Percentiles rank a stretch among this genome's conserved stretches.
These are phyloP conservation scores for Echinops telfairi DNA, from an alignment of 2,113 vertebrate species.

Conservation along the genomic window DNA sequence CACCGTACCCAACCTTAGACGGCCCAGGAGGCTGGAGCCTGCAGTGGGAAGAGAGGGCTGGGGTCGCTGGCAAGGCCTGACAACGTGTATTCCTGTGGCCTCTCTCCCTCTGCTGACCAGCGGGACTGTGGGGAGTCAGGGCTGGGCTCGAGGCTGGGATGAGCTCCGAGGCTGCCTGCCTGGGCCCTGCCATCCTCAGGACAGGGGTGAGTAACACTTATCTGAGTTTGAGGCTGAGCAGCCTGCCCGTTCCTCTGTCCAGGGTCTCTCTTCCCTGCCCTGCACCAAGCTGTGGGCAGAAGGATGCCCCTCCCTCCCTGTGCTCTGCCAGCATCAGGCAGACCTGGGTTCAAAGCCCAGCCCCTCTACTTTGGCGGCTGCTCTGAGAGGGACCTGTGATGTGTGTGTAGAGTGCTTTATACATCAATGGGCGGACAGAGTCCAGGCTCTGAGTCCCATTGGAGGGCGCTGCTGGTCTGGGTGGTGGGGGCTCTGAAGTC, in stretches of 20 bases:
- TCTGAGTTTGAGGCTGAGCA: not conserved
- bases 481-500: fast-evolving
- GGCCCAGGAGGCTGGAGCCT: not conserved
- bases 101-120: not conserved
- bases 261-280: not conserved
- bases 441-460: not conserved
- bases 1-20: too few relatives aligned
- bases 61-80: not conserved
- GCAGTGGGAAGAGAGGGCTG: not conserved
- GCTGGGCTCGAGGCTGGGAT: not conserved
- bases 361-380: not conserved
- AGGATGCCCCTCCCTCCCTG: not conserved
- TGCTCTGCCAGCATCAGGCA: not conserved
- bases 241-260: not conserved
- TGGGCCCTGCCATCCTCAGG: not conserved
- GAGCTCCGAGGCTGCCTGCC: not conserved
- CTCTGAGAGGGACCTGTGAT: not conserved
- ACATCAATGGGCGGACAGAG: not conserved
- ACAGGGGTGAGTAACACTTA: not conserved
- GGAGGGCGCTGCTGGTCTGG: not conserved
- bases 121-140: not conserved
- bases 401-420: too few relatives aligned
- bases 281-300: not conserved
- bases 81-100: too few relatives aligned
- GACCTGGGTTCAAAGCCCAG: not conserved